These are phyloP conservation scores for Apodemia mormo DNA, from an alignment of 2,888 invertebrate genomes.

Conservation along the genomic window DNA sequence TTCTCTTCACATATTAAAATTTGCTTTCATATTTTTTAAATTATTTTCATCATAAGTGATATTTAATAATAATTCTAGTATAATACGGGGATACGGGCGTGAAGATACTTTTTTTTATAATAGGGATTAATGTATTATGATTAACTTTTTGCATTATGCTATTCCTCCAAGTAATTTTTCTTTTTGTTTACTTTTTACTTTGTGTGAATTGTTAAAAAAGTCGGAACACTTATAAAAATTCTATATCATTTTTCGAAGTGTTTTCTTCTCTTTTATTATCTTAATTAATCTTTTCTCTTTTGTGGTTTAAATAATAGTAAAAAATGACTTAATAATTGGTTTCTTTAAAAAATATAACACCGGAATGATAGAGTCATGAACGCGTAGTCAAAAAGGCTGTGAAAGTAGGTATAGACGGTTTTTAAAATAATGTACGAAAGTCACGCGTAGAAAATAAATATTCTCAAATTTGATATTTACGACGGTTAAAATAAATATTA, in stretches of 20 bases:
- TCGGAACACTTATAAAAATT: too few relatives aligned
- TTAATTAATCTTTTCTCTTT: not conserved
- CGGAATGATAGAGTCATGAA: not conserved
- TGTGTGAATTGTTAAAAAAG: not conserved
- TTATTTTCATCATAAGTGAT: too few relatives aligned
- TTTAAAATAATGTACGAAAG: not conserved
- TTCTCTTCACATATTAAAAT: constrained; percentile 36
- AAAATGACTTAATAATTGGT: not conserved
- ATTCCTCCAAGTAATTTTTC: not conserved
- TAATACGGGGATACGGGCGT: too few relatives aligned
- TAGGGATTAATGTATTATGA: not conserved
- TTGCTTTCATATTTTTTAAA: constrained; percentile 2
- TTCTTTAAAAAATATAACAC: not conserved
- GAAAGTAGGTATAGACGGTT: not conserved
- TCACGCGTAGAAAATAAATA: not conserved
- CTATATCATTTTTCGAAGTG: not conserved
- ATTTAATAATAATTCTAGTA: too few relatives aligned
- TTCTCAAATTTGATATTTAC: not conserved
- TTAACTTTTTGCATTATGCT: not conserved
- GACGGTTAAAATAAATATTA: not conserved
- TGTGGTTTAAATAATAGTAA: not conserved
- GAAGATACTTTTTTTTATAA: too few relatives aligned
- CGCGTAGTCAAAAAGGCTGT: not conserved
- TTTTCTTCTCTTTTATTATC: too few relatives aligned
- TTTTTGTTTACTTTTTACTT: not conserved